Conservation (phyloP, 2,888 invertebrate genomes). For the Pachliopta kotzebuea region DNA sequence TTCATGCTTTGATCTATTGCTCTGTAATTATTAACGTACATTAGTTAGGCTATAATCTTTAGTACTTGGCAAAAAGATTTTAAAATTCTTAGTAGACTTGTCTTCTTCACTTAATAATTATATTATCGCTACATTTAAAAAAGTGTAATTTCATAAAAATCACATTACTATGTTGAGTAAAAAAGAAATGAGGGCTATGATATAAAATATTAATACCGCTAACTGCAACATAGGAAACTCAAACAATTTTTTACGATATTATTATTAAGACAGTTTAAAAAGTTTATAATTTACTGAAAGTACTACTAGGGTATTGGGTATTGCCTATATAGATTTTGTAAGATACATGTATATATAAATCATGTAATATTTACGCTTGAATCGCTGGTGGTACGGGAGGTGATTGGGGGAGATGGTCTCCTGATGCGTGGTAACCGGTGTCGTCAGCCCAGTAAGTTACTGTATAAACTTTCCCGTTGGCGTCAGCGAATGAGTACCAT, state of each 20-base stretch:
- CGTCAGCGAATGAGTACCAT: constrained; percentile 67
- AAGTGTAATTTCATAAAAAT: too few species aligned
- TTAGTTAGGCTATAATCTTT: not conserved
- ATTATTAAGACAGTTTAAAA: too few species aligned
- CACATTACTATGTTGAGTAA: too few species aligned
- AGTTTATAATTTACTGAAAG: too few species aligned
- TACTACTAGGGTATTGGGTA: too few species aligned
- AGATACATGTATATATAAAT: not conserved
- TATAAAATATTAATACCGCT: too few species aligned
- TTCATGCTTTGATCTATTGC: constrained; percentile 58
- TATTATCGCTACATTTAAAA: too few species aligned
- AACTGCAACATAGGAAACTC: too few species aligned
- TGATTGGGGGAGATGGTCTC: constrained; percentile 69
- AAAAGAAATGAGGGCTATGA: too few species aligned
- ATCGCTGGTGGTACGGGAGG: constrained; percentile 63
- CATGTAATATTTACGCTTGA: constrained; percentile 59
- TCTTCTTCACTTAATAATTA: not conserved
- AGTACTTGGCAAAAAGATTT: not conserved
- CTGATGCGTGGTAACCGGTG: constrained; percentile 69
- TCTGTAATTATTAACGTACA: constrained; percentile 39
- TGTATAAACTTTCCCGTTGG: constrained; percentile 68
- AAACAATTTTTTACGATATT: too few species aligned
- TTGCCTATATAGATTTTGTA: not conserved
- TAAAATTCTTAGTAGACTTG: not conserved
- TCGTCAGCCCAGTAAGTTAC: constrained; percentile 72